phyloP scores from a whole-genome alignment of 2,113 vertebrate species.

The Halcyon malimbica region DNA sequence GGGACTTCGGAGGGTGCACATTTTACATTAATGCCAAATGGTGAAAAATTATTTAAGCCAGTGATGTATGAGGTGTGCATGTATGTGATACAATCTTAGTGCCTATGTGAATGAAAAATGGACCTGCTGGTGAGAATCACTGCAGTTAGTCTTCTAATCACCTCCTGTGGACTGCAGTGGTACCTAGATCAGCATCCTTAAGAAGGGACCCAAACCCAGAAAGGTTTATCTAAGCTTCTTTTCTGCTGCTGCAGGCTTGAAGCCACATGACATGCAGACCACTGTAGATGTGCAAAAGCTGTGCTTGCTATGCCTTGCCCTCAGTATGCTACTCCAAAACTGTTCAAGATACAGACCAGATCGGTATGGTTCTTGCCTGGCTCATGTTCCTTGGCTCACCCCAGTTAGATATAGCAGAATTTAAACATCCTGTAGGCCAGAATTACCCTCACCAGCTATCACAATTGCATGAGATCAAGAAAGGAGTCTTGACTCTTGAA shows the following conservation, averaged over 20 bases:
- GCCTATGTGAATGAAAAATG: not conserved
- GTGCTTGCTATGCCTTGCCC: not conserved
- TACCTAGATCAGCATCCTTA: not conserved
- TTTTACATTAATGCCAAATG: not conserved
- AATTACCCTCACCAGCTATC: not conserved
- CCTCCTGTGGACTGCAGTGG: fast-evolving
- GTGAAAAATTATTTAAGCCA: not conserved
- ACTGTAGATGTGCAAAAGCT: not conserved
- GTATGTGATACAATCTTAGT: not conserved
- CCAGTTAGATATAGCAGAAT: not conserved
- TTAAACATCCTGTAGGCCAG: not conserved
- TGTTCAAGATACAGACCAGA: not conserved
- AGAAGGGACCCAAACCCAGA: not conserved
- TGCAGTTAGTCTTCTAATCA: not conserved
- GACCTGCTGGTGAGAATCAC: not conserved
- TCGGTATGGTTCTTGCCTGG: not conserved
- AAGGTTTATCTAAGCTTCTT: not conserved
- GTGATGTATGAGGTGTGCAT: not conserved
- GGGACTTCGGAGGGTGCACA: not conserved
- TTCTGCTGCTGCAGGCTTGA: not conserved
- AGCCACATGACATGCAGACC: not conserved
- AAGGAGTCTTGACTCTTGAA: not conserved
- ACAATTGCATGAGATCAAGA: fast-evolving
- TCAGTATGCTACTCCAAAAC: not conserved
- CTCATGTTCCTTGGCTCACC: not conserved